Evolutionary conservation across 2,888 invertebrate genomes (phyloP).

Genomic region (Ashinkailepas kermadecensis): DNA sequence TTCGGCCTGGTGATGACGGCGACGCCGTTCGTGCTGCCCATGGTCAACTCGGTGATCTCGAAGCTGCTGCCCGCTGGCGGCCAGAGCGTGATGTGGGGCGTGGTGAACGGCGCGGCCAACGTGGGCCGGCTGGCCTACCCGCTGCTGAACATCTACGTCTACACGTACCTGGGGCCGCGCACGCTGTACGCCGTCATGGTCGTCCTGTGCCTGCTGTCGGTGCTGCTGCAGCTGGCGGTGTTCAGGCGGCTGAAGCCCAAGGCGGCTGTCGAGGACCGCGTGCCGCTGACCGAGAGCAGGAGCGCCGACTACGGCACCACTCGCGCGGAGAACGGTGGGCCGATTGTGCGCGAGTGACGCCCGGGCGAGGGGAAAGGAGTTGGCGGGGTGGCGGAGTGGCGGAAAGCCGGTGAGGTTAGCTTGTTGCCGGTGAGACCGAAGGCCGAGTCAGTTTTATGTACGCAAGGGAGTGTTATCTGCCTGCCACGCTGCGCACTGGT

Average conservation of each 20-base stretch:
- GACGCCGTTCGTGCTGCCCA: constrained; percentile 17
- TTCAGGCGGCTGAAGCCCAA: not conserved
- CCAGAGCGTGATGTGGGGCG: constrained; percentile 15
- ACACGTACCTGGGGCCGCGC: not conserved
- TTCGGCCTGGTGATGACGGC: constrained; percentile 1
- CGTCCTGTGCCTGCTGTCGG: not conserved
- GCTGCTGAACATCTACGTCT: constrained; percentile 12
- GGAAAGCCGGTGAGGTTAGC: too few relatives aligned
- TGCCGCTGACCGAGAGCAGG: not conserved
- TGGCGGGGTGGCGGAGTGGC: too few relatives aligned
- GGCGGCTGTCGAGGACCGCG: not conserved
- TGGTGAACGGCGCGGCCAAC: constrained; percentile 18
- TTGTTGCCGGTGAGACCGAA: too few relatives aligned
- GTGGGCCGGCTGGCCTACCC: constrained; percentile 15
- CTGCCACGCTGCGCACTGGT: too few relatives aligned
- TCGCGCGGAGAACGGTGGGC: not conserved
- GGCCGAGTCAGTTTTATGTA: too few relatives aligned
- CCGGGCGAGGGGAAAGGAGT: too few relatives aligned
- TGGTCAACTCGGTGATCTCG: constrained; percentile 7
- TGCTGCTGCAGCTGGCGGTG: not conserved
- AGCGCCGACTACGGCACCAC: not conserved
- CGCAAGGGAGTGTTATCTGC: too few relatives aligned
- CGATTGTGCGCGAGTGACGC: too few relatives aligned
- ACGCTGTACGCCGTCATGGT: not conserved
- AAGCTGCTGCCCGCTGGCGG: constrained; percentile 1